phyloP scores from a whole-genome alignment of 2,797 vertebrate genomes.

The Hemitrygon akajei region DNA sequence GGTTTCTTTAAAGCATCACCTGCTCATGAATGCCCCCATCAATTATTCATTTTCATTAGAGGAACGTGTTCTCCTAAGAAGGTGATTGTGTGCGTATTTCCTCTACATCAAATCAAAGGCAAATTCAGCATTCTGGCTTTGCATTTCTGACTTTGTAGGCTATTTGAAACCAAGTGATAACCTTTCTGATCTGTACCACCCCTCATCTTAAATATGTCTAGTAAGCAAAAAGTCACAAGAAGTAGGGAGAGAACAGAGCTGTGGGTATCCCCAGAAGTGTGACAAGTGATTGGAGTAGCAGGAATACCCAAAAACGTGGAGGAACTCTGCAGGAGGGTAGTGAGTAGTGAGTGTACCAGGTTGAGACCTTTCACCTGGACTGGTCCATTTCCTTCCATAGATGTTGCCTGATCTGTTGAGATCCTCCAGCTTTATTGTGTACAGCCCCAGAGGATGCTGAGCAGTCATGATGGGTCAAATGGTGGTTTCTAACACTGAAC shows the following conservation, averaged over 20 bases:
- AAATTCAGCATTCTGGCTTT: neutral
- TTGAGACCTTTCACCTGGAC: too few relatives aligned
- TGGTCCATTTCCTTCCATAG: too few relatives aligned
- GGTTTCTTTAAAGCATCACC: neutral
- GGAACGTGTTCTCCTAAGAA: neutral
- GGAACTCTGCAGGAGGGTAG: too few relatives aligned
- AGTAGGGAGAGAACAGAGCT: neutral
- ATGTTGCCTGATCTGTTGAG: too few relatives aligned
- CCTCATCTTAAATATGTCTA: neutral
- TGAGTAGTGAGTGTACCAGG: too few relatives aligned
- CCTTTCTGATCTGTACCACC: neutral
- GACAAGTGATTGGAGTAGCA: too few relatives aligned
- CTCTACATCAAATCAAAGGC: neutral
- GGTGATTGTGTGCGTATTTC: neutral
- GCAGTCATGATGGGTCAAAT: too few relatives aligned
- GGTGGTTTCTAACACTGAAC: neutral
- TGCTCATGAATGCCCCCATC: neutral
- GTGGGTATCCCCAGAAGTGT: neutral
- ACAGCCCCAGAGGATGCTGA: too few relatives aligned
- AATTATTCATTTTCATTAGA: neutral
- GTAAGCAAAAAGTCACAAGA: neutral
- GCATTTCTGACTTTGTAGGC: neutral
- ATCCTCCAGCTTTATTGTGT: too few relatives aligned
- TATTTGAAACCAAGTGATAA: neutral
- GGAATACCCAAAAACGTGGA: too few relatives aligned